A percentile compares a stretch with the other conserved stretches of the same genome.
Evolutionary conservation across 1,140 invertebrate species (phyloP).

Genomic region (Euborellia annulipes): DNA sequence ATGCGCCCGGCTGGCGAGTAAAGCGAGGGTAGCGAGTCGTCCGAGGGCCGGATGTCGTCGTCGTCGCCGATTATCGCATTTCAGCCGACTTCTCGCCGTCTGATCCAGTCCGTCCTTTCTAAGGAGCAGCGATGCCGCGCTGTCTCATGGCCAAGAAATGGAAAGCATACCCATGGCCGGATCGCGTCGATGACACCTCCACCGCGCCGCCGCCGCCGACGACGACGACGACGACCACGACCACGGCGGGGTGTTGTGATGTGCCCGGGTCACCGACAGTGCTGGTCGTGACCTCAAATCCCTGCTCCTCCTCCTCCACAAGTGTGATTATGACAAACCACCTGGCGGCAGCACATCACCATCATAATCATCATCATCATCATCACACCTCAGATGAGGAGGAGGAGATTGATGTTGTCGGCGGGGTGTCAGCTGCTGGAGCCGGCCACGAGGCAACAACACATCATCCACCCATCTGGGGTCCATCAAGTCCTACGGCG

Average conservation of each 20-base stretch:
- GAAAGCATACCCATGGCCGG: conserved; percentile 68
- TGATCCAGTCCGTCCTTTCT: neutral
- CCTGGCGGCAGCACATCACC: conserved; percentile 21
- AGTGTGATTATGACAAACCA: conserved; percentile 23
- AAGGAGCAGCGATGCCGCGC: conserved; percentile 45
- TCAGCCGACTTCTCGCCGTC: neutral
- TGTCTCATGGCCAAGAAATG: conserved; percentile 83
- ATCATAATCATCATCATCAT: no score
- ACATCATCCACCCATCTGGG: conserved; percentile 36
- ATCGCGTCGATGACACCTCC: conserved; percentile 40
- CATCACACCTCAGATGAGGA: conserved; percentile 39
- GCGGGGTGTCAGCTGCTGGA: conserved; percentile 30
- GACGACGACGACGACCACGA: conserved; percentile 11
- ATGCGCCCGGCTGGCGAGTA: neutral
- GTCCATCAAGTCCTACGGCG: conserved; percentile 51
- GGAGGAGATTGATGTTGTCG: conserved; percentile 70
- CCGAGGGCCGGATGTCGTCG: conserved; percentile 6
- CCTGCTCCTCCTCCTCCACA: no score
- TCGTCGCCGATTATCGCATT: neutral
- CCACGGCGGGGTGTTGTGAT: conserved; percentile 3
- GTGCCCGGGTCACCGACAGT: conserved; percentile 54
- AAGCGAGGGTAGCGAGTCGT: neutral
- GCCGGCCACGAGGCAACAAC: conserved; percentile 24
- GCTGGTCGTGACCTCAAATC: conserved; percentile 69
- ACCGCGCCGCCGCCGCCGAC: conserved; percentile 1